A percentile compares a stretch with the other conserved stretches of the same genome.
phyloP scores from a whole-genome alignment of 1,140 invertebrate genomes.

The Euschistus heros region DNA sequence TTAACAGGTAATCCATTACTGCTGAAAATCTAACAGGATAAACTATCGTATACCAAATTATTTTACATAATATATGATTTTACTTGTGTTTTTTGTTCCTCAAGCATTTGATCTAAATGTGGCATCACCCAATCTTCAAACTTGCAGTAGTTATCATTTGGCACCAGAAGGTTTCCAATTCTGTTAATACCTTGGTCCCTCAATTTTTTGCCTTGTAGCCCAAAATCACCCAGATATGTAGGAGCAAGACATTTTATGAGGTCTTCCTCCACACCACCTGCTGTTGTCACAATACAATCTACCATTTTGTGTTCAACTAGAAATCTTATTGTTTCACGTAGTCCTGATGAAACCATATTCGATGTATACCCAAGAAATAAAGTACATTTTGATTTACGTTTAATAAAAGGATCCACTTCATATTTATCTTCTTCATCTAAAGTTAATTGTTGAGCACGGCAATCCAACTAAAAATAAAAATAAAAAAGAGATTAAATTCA shows the following conservation, averaged over 20 bases:
- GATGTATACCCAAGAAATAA: constrained; percentile 98
- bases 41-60: background rate
- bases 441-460: constrained; percentile 49
- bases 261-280: constrained; percentile 97
- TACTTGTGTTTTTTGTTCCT: constrained; percentile 69
- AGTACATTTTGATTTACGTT: constrained; percentile 71
- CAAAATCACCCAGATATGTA: constrained; percentile 86
- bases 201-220: constrained; percentile 63
- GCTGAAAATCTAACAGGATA: background rate
- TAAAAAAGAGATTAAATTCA: constrained; percentile 24
- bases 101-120: constrained; percentile 79
- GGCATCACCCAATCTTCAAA: constrained; percentile 99
- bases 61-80: constrained; percentile 8
- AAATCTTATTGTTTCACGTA: constrained; percentile 83
- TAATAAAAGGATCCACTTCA: constrained; percentile 70
- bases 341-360: constrained; percentile 90
- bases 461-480: constrained; percentile 37
- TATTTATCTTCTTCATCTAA: constrained; percentile 52
- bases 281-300: constrained; percentile 94
- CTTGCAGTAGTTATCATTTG: constrained; percentile 96
- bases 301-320: constrained; percentile 83
- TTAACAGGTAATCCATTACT: background rate
- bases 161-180: constrained; percentile 94
- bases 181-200: constrained; percentile 87
- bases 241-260: constrained; percentile 96